Evolutionary conservation across 2,113 vertebrate genomes (phyloP), one percentile per base, ranked within the genome.

Genomic region (Phrynocephalus versicolor): DNA sequence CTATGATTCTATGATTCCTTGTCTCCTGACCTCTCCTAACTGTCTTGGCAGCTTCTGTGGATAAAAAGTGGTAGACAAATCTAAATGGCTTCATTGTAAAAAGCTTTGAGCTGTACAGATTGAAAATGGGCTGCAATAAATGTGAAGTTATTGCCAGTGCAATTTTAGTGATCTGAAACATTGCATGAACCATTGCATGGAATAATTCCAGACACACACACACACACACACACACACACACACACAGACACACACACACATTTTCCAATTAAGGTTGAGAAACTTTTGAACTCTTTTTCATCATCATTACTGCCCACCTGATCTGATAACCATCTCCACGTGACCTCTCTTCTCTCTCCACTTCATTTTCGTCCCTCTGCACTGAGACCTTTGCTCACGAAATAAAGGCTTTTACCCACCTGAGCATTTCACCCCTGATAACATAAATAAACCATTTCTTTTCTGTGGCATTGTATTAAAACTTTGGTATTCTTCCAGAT

Each of bases 341-440:
- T 85, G 83, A 88, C 74, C 39, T 10, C 65, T 33, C 80, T 27
- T n/a, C 73, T 33, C 6, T 86, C 89, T 23, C 80, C 70, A 55
- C 41, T 64, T 1, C 67, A 55, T 90, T 19, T 27, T 41, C 86
- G 39, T 27, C 79, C 8, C 39, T 90, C 65, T 37, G 57, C 69
- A 64, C 19, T 73, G 73, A 67, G 39, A 82, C 2, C 18, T 87
- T 74, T 78, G 27, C 21, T 62, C 79, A 35, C 15, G 5, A 5
- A 73, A 87, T 82, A 75, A 65, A 79, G 72, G 70, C 71, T 70
- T 79, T 85, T 65, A 80, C 35, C 25, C 65, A 55, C 65, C 16
- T 57, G 72, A 91, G 84, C 51, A 62, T 55, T 79, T 86, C 41
- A 78, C n/a, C 14, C 74, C n/a, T n/a, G 33, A n/a, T 57, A 85